phyloP scores from a whole-genome alignment of 2,797 vertebrate species.

The Sebastes cheni region DNA sequence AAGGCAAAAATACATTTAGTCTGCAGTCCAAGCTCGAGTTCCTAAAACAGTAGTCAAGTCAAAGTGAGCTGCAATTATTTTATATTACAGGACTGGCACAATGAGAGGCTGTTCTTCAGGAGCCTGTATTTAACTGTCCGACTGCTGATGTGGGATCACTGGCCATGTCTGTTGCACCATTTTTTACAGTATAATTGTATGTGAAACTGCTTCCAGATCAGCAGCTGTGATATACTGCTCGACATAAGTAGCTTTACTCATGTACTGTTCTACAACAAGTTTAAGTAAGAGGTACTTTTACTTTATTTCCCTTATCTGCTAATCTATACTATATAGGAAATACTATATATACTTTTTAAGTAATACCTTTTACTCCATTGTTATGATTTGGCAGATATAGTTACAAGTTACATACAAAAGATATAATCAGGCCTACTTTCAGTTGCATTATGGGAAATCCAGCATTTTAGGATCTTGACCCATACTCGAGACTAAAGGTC shows the following conservation, averaged over 20 bases:
- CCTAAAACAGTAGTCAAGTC: conserved; percentile 48
- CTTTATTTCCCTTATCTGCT: not conserved
- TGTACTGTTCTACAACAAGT: not conserved
- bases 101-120: conserved; percentile 26
- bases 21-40: conserved; percentile 16
- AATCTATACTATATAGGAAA: not conserved
- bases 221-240: not conserved
- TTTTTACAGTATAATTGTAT: conserved; percentile 8
- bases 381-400: not conserved
- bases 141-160: conserved; percentile 27
- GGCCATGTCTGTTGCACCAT: not conserved
- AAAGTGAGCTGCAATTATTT: conserved; percentile 55
- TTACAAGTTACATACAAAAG: not conserved
- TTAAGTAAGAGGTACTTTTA: not conserved
- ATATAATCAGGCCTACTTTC: not conserved
- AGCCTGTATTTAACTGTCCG: conserved; percentile 25
- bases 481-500: no score
- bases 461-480: not conserved
- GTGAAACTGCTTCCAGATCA: conserved; percentile 18
- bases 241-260: not conserved
- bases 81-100: conserved; percentile 47
- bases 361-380: not conserved
- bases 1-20: conserved; percentile 56
- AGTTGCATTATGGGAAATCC: not conserved
- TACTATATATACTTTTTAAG: not conserved